Conservation (phyloP, 2,888 invertebrate species). For the Pardosa pseudoannulata region DNA sequence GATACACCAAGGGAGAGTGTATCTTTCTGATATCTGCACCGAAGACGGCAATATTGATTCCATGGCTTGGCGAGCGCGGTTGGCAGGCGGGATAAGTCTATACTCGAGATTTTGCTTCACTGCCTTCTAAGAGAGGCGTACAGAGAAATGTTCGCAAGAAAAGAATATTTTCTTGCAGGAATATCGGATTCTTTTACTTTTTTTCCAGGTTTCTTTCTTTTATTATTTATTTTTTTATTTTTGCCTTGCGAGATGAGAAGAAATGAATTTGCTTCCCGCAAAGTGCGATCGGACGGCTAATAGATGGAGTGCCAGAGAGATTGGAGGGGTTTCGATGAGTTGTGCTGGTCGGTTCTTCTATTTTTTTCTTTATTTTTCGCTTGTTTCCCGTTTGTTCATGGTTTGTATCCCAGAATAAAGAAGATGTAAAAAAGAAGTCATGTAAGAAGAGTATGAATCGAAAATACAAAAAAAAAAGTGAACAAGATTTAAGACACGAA, state of each 20-base stretch:
- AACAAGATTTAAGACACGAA: too few species aligned
- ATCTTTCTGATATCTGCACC: slow-evolving; percentile 66
- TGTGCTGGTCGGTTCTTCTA: not conserved
- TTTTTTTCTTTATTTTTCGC: not conserved
- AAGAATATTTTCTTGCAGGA: slow-evolving; percentile 64
- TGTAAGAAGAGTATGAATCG: not conserved
- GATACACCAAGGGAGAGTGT: slow-evolving; percentile 57
- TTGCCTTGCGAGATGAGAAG: slow-evolving; percentile 27
- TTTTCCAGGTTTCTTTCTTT: slow-evolving; percentile 9
- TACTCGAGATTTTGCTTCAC: slow-evolving; percentile 69
- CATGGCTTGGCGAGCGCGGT: slow-evolving; percentile 51
- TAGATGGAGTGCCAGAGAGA: slow-evolving; percentile 44
- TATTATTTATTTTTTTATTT: not conserved
- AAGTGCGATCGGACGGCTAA: slow-evolving; percentile 49
- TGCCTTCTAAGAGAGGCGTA: slow-evolving; percentile 49
- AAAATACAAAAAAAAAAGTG: not conserved
- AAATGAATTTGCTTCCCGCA: slow-evolving; percentile 70
- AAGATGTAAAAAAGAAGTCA: not conserved
- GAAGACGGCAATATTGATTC: slow-evolving; percentile 71
- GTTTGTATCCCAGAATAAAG: not conserved
- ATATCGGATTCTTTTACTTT: slow-evolving; percentile 45
- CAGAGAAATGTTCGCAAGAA: slow-evolving; percentile 44
- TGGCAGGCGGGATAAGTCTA: slow-evolving; percentile 57
- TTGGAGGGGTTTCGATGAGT: slow-evolving; percentile 15
- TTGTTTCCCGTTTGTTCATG: not conserved